These are phyloP conservation scores for Parochlus steinenii DNA, from an alignment of 2,888 invertebrate genomes.

Conservation along the genomic window DNA sequence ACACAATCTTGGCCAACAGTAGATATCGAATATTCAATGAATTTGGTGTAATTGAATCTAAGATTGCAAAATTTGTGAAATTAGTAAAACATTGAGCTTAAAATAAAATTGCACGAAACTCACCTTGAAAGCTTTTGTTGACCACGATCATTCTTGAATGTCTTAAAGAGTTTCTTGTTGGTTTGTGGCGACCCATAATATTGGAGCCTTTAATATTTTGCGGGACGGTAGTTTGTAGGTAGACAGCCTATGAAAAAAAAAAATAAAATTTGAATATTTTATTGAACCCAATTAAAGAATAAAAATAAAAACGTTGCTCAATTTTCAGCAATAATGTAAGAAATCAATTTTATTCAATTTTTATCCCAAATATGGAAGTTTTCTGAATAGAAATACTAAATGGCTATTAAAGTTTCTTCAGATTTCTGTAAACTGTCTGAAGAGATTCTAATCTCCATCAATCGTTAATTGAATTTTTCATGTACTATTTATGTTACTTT, in stretches of 20 bases:
- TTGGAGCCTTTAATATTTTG: conserved; percentile 45
- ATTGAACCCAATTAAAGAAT: too few relatives aligned
- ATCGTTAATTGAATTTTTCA: too few relatives aligned
- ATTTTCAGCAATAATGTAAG: too few relatives aligned
- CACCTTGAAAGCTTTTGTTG: conserved; percentile 36
- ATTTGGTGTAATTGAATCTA: conserved; percentile 23
- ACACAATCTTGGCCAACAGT: conserved; percentile 22
- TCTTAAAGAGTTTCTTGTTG: conserved; percentile 48
- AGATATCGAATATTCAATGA: conserved; percentile 23
- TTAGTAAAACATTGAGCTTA: not conserved
- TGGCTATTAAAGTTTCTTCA: too few relatives aligned
- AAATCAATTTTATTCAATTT: too few relatives aligned
- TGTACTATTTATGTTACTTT: too few relatives aligned
- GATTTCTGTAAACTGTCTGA: too few relatives aligned
- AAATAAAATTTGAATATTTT: conserved; percentile 2
- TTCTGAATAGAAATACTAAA: too few relatives aligned
- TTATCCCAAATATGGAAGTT: too few relatives aligned
- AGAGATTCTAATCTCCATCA: too few relatives aligned
- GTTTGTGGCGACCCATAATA: conserved; percentile 47
- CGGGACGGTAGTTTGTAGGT: conserved; percentile 44
- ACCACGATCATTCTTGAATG: conserved; percentile 55
- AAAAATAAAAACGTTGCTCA: too few relatives aligned
- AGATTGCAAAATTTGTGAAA: not conserved
- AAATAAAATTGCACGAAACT: too few relatives aligned
- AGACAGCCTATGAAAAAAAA: conserved; percentile 24